Percentiles rank a stretch among this genome's conserved stretches.
phyloP scores from a whole-genome alignment of 1,140 invertebrate genomes.

The Aradophagus sp. region DNA sequence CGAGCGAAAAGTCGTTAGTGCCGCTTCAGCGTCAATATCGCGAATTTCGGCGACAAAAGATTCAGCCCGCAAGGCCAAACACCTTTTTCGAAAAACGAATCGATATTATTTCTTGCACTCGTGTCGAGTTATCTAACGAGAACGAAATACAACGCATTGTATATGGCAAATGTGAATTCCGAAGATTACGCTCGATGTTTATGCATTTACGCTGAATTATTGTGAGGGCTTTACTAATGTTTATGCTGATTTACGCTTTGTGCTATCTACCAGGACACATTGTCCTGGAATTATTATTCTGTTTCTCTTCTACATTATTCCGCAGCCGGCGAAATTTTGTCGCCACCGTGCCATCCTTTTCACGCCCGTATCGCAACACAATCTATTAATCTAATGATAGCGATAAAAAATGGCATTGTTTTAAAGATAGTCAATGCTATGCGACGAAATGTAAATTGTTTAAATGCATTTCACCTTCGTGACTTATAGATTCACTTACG shows the following conservation, averaged over 20 bases:
- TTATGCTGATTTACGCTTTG: constrained; percentile 75
- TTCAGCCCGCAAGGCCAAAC: too few species aligned
- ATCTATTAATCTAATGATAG: constrained; percentile 41
- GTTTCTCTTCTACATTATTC: constrained; percentile 62
- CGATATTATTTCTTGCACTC: constrained; percentile 58
- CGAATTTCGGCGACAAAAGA: too few species aligned
- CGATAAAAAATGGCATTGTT: constrained; percentile 6
- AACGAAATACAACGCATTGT: constrained; percentile 64
- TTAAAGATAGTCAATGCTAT: too few species aligned
- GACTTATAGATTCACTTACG: too few species aligned
- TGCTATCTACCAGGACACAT: constrained; percentile 74
- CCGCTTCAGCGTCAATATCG: too few species aligned
- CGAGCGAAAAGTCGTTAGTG: too few species aligned
- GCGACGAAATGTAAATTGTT: too few species aligned
- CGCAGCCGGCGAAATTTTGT: constrained; percentile 47
- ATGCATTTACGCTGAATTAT: constrained; percentile 74
- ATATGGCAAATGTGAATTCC: constrained; percentile 68
- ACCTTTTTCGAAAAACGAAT: too few species aligned
- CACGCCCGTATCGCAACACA: constrained; percentile 28
- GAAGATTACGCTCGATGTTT: constrained; percentile 72
- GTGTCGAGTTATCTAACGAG: constrained; percentile 38
- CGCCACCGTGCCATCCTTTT: constrained; percentile 37
- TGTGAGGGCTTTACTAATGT: constrained; percentile 73
- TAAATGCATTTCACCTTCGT: too few species aligned
- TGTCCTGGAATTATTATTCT: constrained; percentile 74